phyloP scores from a whole-genome alignment of 2,797 vertebrate genomes.

The Rhabdophis nuchalis region DNA sequence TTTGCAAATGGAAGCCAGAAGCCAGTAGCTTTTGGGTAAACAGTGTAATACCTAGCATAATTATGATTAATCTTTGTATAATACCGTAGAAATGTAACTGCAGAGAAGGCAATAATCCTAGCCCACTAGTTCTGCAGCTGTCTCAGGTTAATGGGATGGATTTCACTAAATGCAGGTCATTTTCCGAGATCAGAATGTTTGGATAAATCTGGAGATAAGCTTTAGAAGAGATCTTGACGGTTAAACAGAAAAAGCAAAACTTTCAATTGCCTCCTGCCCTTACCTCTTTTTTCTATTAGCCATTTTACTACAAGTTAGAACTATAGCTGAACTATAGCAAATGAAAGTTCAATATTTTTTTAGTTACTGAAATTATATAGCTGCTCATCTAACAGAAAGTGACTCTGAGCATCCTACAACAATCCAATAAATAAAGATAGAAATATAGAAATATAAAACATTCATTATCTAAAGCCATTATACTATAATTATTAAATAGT shows the following conservation, averaged over 20 bases:
- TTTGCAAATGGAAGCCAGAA: not conserved
- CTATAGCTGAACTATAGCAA: not conserved
- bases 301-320: not conserved
- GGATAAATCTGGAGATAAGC: not conserved
- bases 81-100: not conserved
- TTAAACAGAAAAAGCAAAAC: not conserved
- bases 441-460: not conserved
- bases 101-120: not conserved
- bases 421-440: not conserved
- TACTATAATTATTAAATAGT: not conserved
- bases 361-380: not conserved
- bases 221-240: not conserved
- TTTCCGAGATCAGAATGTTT: not conserved
- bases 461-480: not conserved
- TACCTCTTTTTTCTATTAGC: not conserved
- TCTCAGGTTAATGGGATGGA: slow-evolving; percentile 14
- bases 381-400: not conserved
- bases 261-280: not conserved
- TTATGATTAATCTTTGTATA: slow-evolving; percentile 7
- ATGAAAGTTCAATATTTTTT: not conserved
- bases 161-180: slow-evolving; percentile 1
- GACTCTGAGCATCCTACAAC: not conserved
- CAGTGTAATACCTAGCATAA: not conserved
- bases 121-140: not conserved
- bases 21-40: not conserved